Base-by-base conservation (phyloP, 1,140 invertebrate genomes). In the Streblospio benedicti region DNA sequence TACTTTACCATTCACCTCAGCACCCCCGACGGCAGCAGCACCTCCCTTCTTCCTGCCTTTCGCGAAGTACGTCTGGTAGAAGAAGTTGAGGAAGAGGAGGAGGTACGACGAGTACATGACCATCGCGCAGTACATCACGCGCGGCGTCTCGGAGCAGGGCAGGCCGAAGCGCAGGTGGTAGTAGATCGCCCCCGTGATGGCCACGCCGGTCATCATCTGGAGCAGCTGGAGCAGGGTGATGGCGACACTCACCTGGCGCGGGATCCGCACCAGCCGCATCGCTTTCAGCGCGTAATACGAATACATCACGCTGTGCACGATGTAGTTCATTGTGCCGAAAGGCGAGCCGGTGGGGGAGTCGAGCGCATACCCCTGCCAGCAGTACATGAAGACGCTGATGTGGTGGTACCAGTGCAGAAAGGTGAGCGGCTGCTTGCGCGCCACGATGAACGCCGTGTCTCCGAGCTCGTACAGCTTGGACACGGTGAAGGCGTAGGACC, bases 381-480 rank as follows among this genome's bases (percentile, higher is more conserved):
- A 88, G 78, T 95, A 96, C 18, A 96, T 81, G 28, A 97, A 82
- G 2, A 83, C 83, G 16, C 81, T 80, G n/a, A 82, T 78, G 67
- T 83, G 82, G 67, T 83, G 82, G 65, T 83, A 83, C 90, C 90
- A 93, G 76, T 96, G 93, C 1, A 96, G 83, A 78, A 97, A 95
- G 68, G 95, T 95, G 23, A 97, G 80, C 1, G 89, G 89, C 73
- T 94, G 91, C 77, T 95, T 96, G 25, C 92, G 83, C 31, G 96
- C 79, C n/a, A 95, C 89, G 43, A 97, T 90, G 81, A 97, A 96
- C 53, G 94, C 83, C 31, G 93, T 96, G 76, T 96, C 93, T 25
- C 91, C 91, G 5, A 96, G 81, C 75, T 94, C 90, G 0, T 91
- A 89, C 45, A 94, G 80, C 79, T 96, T 93, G 62, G 90, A 93